Evolutionary conservation across 2,113 vertebrate species (phyloP).

Genomic region (Cyphomyrus plagiostoma): DNA sequence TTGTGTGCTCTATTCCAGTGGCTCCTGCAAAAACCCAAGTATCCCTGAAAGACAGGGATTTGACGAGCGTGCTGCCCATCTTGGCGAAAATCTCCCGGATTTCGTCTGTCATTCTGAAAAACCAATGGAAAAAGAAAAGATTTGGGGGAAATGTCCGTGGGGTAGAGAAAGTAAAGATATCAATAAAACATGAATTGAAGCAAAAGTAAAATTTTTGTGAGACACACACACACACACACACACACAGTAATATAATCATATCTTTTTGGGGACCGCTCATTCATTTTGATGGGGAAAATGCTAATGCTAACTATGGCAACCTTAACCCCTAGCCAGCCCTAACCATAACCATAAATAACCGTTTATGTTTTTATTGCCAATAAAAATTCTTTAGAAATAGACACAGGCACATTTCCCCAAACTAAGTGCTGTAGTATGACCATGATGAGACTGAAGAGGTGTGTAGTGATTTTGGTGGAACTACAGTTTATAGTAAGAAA

Average conservation of each 20-base stretch:
- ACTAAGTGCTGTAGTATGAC: no score
- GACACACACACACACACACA: no score
- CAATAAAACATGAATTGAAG: neutral
- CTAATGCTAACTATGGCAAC: no score
- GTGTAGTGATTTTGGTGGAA: no score
- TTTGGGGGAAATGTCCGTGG: neutral
- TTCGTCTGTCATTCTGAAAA: neutral
- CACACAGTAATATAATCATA: neutral
- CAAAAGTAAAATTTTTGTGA: neutral
- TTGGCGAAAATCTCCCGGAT: neutral
- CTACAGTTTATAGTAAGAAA: no score
- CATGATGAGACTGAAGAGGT: no score
- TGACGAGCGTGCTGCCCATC: neutral
- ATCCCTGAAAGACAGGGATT: neutral
- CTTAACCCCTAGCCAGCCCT: no score
- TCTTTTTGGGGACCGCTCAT: neutral
- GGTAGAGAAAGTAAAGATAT: neutral
- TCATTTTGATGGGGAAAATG: no score
- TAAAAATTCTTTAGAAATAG: no score
- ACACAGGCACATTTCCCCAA: no score
- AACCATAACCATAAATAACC: no score
- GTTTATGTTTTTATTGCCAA: no score
- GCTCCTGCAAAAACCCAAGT: conserved; percentile 18
- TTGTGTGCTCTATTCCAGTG: neutral
- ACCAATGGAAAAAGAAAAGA: neutral